Base-by-base conservation (phyloP, 1,140 invertebrate species). In the Drosophila punjabiensis region DNA sequence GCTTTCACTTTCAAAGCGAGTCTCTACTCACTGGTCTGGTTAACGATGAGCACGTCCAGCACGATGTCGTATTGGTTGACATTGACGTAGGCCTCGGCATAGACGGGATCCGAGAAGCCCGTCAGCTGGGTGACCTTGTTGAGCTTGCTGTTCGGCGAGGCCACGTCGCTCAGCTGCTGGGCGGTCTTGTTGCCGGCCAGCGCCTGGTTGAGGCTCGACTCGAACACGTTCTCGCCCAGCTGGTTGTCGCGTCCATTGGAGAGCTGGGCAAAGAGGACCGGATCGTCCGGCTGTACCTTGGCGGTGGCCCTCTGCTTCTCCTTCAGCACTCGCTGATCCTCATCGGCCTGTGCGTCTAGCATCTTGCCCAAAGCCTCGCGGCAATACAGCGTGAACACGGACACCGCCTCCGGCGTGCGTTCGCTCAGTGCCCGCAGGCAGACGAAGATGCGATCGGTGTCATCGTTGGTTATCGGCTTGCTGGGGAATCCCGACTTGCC, bases 11-110 rank as follows among this genome's bases (percentile, higher is more conserved):
- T 4, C n/a, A 28, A 30, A 30, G 1, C 2, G 77, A 10, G 8
- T 33, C 1, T 24, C 20, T 7, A 65, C 91, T 88, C 75, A 96
- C 95, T 95, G 28, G 99, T 99, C 94, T 99, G 99, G 94, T 99
- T 99, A 1, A 99, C 99, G 76, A 99, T 96, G 10, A 99, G 94
- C 18, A 99, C 98, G 94, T 99, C 98, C n/a, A 99, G 94, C 39
- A 99, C 98, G 88, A 99, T 99, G 88, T 99, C 98, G 93, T 99
- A 99, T 93, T 99, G 99, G 94, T 99, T 99, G 58, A 99, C 99
- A 93, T 99, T 97, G 0, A 99, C 99, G 92, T 99, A 98, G 24
- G 99, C 99, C 94, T 99, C 99, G 13, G 99, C 97, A 94, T 99
- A 99, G 45, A 99, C 98, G 0, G 99, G 99, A 94, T 99, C 99